Evolutionary conservation across 2,888 invertebrate species (phyloP), one percentile per base, ranked within the genome.

Genomic region (Pristionchus japonicus): DNA sequence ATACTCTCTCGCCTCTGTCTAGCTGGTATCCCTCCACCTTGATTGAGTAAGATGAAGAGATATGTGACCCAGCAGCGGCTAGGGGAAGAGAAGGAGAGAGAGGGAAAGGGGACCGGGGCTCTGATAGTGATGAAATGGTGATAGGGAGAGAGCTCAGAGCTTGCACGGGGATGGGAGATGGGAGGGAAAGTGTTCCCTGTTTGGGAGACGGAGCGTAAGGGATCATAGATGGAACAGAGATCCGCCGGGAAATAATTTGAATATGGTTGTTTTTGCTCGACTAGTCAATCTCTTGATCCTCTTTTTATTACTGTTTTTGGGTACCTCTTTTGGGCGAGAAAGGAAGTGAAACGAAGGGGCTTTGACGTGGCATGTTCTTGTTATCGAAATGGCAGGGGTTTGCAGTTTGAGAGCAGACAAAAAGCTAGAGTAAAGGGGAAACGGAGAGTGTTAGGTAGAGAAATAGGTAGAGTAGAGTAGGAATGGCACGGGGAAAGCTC

Each of bases 1-100:
- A n/a, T n/a, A n/a, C n/a, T n/a, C n/a, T n/a, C n/a, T n/a, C n/a
- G n/a, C n/a, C n/a, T n/a, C n/a, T n/a, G n/a, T n/a, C n/a, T n/a
- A n/a, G n/a, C n/a, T n/a, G n/a, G n/a, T 74, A 2, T 37, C 74
- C 37, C 31, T 31, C 23, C 57, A 57, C 57, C 57, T 67, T 31
- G 74, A 74, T 74, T 74, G 74, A 74, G 74, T 74, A 74, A 74
- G 74, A 74, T 23, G 40, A 74, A n/a, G 57, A n/a, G 74, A 74
- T 40, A 40, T 27, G 74, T 74, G 74, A 40, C 40, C 74, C 40
- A 74, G 40, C 74, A 74, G 37, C n/a, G n/a, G n/a, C n/a, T n/a
- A n/a, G n/a, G n/a, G n/a, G n/a, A n/a, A 31, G 74, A 40, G 74
- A 74, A 23, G 40, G 40, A 11, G 74, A 23, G 74, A 40, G 40